Base-by-base conservation (phyloP, 2,113 vertebrate species). In the Nyctibius bracteatus region DNA sequence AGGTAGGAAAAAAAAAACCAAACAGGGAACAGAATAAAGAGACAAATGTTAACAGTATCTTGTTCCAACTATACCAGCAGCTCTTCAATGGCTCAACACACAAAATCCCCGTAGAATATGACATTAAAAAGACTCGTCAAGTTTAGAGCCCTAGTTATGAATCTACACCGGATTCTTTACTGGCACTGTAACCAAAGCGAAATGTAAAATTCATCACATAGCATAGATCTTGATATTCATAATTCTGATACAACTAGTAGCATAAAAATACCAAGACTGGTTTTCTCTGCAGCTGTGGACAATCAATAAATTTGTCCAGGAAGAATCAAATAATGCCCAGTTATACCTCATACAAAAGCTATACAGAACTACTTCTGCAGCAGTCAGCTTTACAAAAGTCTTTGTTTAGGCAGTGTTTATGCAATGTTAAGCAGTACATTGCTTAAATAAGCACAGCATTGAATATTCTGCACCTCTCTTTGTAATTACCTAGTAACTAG, bases 391-490 rank as follows among this genome's bases (percentile, higher is more conserved):
- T 27, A 63, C 17, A 19, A 7, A 91, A 59, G 30, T 35, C 55
- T 54, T 84, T 89, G 70, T 72, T 94, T 78, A 65, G n/a, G 63
- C 86, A 71, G 24, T 39, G 77, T 67, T 78, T 75, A 83, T 59
- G 55, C 65, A 70, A 57, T 21, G 31, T 51, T 72, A 79, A 74
- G 61, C 41, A 74, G 52, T 39, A 67, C 27, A 25, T 19, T 84
- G 87, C 96, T 81, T 91, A 94, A 92, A 90, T 71, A 78, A 93
- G 51, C 85, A 83, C 67, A 89, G 58, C 52, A 73, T 83, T 93
- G 94, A 86, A 90, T 93, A 86, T 86, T 88, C 93, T 62, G 49
- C n/a, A 91, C 65, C 86, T 92, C 65, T 95, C 62, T 85, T 59
- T 67, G 75, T 54, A 91, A 92, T 94, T 87, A 94, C 81, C 33